phyloP scores from a whole-genome alignment of 2,888 invertebrate genomes.

The Rosalia funebris region DNA sequence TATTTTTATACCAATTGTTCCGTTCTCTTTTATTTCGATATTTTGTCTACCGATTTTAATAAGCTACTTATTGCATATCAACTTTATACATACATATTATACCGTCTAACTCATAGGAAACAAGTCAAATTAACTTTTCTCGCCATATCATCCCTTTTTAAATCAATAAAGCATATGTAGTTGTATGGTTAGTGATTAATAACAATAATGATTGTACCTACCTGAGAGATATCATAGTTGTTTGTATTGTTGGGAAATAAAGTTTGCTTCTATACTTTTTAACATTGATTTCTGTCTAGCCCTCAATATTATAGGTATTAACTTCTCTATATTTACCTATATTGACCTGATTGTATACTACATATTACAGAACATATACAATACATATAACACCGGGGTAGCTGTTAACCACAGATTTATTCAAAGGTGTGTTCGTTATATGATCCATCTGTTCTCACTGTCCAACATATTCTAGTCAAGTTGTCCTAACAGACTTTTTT shows the following conservation, averaged over 20 bases:
- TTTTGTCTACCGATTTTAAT: slow-evolving; percentile 6
- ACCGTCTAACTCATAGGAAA: slow-evolving; percentile 37
- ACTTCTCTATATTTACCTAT: too few species aligned
- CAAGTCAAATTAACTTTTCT: slow-evolving; percentile 20
- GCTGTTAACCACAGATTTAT: too few species aligned
- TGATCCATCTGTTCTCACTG: too few species aligned
- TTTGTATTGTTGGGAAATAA: slow-evolving; percentile 35
- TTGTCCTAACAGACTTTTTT: too few species aligned
- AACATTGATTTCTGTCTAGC: background rate
- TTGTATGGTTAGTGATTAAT: slow-evolving; percentile 12
- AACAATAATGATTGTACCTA: slow-evolving; percentile 10
- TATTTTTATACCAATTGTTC: slow-evolving; percentile 25
- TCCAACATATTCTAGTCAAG: too few species aligned
- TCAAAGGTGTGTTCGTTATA: too few species aligned
- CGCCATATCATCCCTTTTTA: background rate
- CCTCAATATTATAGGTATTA: too few species aligned
- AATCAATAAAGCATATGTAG: background rate
- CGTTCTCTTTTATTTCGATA: slow-evolving; percentile 10
- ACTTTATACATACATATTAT: slow-evolving; percentile 15
- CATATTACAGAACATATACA: too few species aligned
- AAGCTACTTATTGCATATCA: slow-evolving; percentile 43
- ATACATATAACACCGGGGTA: too few species aligned
- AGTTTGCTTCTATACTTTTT: slow-evolving; percentile 27
- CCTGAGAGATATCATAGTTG: slow-evolving; percentile 8
- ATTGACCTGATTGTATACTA: too few species aligned